These are phyloP conservation scores for Onthophagus taurus DNA, from an alignment of 1,140 invertebrate genomes.

Conservation along the genomic window DNA sequence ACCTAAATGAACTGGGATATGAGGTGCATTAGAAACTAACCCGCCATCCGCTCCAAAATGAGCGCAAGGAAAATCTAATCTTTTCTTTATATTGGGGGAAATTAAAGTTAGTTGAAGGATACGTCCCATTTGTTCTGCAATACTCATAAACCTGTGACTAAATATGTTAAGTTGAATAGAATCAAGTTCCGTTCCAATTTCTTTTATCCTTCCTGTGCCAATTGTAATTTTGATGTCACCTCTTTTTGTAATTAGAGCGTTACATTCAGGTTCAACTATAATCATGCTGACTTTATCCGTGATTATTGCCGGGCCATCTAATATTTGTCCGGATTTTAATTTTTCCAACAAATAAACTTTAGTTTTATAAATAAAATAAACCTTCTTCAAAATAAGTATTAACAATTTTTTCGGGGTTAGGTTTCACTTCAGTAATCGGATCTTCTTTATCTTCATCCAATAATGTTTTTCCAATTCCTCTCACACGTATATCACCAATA, in stretches of 20 bases:
- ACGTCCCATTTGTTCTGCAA: conserved; percentile 99
- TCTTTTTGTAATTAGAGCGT: conserved; percentile 54
- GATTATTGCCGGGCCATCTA: conserved; percentile 86
- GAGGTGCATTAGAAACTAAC: conserved; percentile 95
- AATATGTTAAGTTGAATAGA: conserved; percentile 96
- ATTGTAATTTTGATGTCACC: conserved; percentile 76
- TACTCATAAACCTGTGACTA: conserved; percentile 98
- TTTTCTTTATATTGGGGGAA: conserved; percentile 98
- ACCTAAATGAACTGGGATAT: conserved; percentile 96
- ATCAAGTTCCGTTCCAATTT: conserved; percentile 67
- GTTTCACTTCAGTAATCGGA: conserved; percentile 36
- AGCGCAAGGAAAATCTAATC: conserved; percentile 97
- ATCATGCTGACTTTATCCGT: conserved; percentile 92
- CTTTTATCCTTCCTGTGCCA: conserved; percentile 43
- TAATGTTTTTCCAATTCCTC: conserved; percentile 62
- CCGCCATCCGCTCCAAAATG: conserved; percentile 96
- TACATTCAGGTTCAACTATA: conserved; percentile 81
- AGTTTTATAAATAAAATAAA: conserved; percentile 61
- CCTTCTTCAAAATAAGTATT: conserved; percentile 77
- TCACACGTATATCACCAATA: conserved; percentile 87
- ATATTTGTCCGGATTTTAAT: conserved; percentile 56
- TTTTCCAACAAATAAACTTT: conserved; percentile 68
- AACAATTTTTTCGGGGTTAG: conserved; percentile 46
- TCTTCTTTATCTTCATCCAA: conserved; percentile 45
- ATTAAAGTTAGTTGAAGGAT: conserved; percentile 91